Conservation (phyloP, 2,797 vertebrate species). For the Liasis olivaceus region DNA sequence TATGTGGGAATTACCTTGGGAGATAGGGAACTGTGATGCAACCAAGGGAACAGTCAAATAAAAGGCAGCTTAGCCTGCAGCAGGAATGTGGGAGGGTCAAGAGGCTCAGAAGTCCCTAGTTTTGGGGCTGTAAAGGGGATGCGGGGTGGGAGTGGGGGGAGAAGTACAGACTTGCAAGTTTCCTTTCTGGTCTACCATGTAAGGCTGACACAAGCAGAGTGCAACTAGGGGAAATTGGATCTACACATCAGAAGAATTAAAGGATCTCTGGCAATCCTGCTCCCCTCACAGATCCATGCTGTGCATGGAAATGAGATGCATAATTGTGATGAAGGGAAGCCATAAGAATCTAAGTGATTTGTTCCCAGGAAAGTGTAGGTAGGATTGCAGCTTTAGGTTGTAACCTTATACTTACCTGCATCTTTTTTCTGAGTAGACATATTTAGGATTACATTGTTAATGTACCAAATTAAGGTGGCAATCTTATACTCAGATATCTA, state of each 20-base stretch:
- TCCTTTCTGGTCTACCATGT: too few species aligned
- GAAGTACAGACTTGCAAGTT: too few species aligned
- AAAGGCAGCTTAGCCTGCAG: not conserved
- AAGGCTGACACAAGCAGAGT: not conserved
- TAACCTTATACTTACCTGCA: not conserved
- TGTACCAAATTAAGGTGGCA: not conserved
- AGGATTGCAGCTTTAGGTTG: not conserved
- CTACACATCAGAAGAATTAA: not conserved
- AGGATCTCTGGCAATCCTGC: not conserved
- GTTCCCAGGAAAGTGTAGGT: not conserved
- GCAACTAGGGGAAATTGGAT: not conserved
- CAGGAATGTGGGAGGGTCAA: too few species aligned
- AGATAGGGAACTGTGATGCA: not conserved
- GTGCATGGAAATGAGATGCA: not conserved
- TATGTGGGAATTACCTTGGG: not conserved
- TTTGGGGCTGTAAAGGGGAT: too few species aligned
- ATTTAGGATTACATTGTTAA: not conserved
- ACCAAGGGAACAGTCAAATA: not conserved
- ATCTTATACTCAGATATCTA: not conserved
- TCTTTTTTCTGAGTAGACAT: not conserved
- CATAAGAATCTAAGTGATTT: not conserved
- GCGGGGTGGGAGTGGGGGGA: too few species aligned
- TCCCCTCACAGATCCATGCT: not conserved
- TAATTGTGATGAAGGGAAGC: too few species aligned
- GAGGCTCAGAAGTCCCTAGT: too few species aligned